Base-by-base conservation (phyloP, 2,797 vertebrate species). In the Orientallactaga sibirica region DNA sequence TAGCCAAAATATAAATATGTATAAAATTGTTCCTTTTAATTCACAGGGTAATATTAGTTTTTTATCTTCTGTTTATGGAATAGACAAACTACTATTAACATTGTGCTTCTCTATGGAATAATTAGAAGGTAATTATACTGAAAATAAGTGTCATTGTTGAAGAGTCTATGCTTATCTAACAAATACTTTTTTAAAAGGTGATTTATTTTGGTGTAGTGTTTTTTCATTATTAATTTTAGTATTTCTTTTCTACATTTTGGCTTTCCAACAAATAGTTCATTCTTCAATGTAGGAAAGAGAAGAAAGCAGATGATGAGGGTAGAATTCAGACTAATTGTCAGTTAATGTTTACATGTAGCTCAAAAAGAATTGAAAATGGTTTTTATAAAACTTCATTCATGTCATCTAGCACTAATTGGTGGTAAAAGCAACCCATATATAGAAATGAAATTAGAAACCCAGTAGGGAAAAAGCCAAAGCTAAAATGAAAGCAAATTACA, bases 361-460 rank as follows among this genome's bases (percentile, higher is more conserved):
- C 41, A 64, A 76, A 89, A 95, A 94, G 18, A 81, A 86, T 22
- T 75, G 71, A 90, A 25, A 91, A 68, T 22, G 58, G 25, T 81
- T 95, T 90, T 90, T 74, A 92, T 43, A 94, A 92, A 87, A 0
- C 5, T 73, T 91, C 61, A 89, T 81, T 93, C 67, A 78, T 85
- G 79, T 83, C 76, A 92, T 86, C 22, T 86, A 37, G 4, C 52
- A 77, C 27, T 94, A 90, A 94, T 90, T 92, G 67, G 29, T 80
- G 66, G 29, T 85, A 95, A 90, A 55, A 91, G 67, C 18, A 96
- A 91, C 55, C 41, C 29, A 67, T 62, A 92, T 70, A 74, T 78
- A 68, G 67, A 93, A 94, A 90, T 79, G 15, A 96, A 94, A 90
- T 90, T 55, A 88, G 76, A 95, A 92, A 92, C 24, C 8, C 75